Base-by-base conservation (phyloP, 2,797 vertebrate genomes). In the Ctenochaetus hawaiiensis region DNA sequence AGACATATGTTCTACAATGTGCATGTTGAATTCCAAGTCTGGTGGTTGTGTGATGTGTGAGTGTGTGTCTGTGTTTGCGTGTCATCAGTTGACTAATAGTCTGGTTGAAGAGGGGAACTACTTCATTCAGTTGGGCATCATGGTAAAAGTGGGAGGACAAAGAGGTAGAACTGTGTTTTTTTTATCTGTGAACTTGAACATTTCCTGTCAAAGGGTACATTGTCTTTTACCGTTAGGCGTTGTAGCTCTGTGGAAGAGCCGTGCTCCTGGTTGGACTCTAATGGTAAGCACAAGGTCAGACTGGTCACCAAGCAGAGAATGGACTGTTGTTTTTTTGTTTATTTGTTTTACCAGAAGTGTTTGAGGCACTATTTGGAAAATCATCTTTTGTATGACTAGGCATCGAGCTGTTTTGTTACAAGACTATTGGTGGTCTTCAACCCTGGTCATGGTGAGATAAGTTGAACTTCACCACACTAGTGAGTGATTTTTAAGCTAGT, bases 231-330 rank as follows among this genome's bases (percentile, higher is more conserved):
- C 86, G 93, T 92, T 91, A 94, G 93, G 92, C 81, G 69, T 92
- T 86, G 93, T 93, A 94, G 92, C 91, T 94, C 90, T 91, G 87
- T 91, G 93, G 92, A 92, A 91, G 90, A 87, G 94, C 91, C 83
- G 87, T 90, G 91, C 91, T 91, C 84, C 94, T 84, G 92, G 88
- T 91, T 73, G 94, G 92, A 94, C 90, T 87, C 39, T 73, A 62
- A 94, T 92, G 95, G 95, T 95, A 96, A 96, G 95, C 95, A 92
- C 87, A 92, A 89, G 92, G 94, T 95, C 91, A 91, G 75, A 88
- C 77, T 87, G 79, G 81, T 87, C 83, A 86, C 75, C 80, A 77
- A 86, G 75, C 72, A 82, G 41, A 78, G 56, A 85, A 72, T 69
- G 62, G 12, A 30, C 13, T 17, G 66, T 76, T 53, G 49, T 66